Evolutionary conservation across 2,888 invertebrate genomes (phyloP), one percentile per base, ranked within the genome.

Genomic region (Cephus runcator): DNA sequence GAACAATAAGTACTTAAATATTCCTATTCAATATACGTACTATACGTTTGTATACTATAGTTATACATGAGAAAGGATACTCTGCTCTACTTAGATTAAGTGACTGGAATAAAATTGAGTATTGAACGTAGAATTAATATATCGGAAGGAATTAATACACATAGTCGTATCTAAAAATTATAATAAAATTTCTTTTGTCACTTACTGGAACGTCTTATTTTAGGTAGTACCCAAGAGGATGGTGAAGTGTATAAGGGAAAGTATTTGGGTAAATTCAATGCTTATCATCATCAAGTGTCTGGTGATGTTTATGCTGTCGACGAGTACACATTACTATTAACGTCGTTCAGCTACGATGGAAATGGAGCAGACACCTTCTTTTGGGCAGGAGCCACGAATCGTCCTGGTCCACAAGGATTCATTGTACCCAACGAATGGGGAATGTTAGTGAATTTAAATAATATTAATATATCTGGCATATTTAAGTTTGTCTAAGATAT

Each of bases 351-450:
- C 90, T 98, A 98, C 85, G 98, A 98, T 90, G 98, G 98, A 69
- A 96, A 96, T 73, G 98, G 97, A 0, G 96, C 96, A 12, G 98
- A 98, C 89, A 96, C 98, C 2, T 98, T 97, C 92, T 98, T 98
- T 92, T 98, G 97, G 97, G 96, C 97, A 0, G 98, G 98, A n/a
- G 95, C 96, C 56, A 93, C 96, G 0, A 96, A 96, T 86, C 93
- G 97, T 33, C 97, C 98, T 0, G 97, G 97, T 0, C 97, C 97
- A 0, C 96, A 97, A 90, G 98, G 98, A 11, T 98, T 98, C 90
- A 97, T 98, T 78, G 96, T 98, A 73, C 96, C 98, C 1, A 96
- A 98, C 87, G 96, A 97, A 90, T 94, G 94, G 91, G 97, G 97
- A 90, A 96, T 95, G 97, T 97, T 86, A 92, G 94, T 92, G 77